phyloP scores from a whole-genome alignment of 1,140 invertebrate genomes.

The Matsumurasca onukii region DNA sequence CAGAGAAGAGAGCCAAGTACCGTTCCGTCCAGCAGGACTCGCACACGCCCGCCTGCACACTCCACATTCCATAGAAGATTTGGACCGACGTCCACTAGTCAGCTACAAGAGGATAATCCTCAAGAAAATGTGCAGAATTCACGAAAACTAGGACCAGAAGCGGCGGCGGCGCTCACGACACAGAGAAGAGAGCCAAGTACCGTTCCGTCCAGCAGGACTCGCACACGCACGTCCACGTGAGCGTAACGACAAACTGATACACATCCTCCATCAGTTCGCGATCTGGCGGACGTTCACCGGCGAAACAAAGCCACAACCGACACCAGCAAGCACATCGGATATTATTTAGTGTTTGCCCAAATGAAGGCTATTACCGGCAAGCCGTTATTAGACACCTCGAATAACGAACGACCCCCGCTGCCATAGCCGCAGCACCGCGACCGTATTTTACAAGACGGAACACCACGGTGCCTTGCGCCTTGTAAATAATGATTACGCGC shows the following conservation, averaged over 20 bases:
- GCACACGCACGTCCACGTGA: too few species aligned
- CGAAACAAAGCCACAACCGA: constrained; percentile 21
- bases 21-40: too few species aligned
- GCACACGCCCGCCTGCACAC: too few species aligned
- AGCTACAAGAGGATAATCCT: too few species aligned
- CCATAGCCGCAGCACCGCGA: not conserved
- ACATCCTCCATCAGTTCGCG: constrained; percentile 20
- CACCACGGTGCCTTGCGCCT: not conserved
- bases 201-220: too few species aligned
- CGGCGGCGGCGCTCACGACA: too few species aligned
- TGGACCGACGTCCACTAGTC: too few species aligned
- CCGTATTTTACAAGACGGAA: not conserved
- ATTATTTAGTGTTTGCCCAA: constrained; percentile 32
- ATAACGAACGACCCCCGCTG: not conserved
- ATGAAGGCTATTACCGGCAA: constrained; percentile 29
- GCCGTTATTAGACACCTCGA: constrained; percentile 26
- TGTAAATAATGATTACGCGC: constrained; percentile 19
- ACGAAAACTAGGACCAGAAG: too few species aligned
- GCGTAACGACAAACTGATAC: not conserved
- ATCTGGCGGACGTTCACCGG: constrained; percentile 5
- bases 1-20: too few species aligned
- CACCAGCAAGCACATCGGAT: constrained; percentile 7
- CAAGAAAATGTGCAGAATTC: too few species aligned
- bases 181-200: too few species aligned
- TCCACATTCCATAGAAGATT: too few species aligned